Percentiles rank a stretch among this genome's conserved stretches.
These are phyloP conservation scores for Euura lappo DNA, from an alignment of 1,140 invertebrate genomes.

Conservation along the genomic window DNA sequence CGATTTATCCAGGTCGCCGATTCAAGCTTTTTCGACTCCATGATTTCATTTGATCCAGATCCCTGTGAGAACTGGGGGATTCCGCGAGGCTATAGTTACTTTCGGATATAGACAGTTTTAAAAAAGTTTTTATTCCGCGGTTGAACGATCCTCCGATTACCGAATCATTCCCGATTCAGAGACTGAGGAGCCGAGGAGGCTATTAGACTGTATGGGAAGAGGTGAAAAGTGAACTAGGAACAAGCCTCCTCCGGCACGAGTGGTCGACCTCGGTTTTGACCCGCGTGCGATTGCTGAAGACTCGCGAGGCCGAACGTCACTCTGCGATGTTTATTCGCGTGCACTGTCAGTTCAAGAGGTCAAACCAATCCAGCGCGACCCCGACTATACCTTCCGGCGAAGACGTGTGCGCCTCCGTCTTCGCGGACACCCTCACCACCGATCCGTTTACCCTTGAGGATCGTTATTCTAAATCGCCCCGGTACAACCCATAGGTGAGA, in stretches of 20 bases:
- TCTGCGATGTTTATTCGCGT: conserved; percentile 49
- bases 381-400: conserved; percentile 30
- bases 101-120: no score
- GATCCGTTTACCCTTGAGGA: not conserved
- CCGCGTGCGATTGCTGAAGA: not conserved
- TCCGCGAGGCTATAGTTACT: no score
- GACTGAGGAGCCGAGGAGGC: no score
- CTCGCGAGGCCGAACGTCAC: conserved; percentile 27
- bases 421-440: conserved; percentile 3
- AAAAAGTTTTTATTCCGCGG: no score
- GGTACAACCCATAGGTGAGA: not conserved
- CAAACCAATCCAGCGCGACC: conserved; percentile 50
- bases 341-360: conserved; percentile 44
- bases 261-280: conserved; percentile 1
- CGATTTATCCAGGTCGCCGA: no score
- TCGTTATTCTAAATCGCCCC: not conserved
- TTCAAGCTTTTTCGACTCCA: no score
- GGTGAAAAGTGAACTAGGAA: not conserved
- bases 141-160: no score
- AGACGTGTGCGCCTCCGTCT: not conserved
- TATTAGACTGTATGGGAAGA: not conserved
- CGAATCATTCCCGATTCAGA: no score
- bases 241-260: not conserved
- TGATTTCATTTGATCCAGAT: no score
- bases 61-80: no score